Conservation (phyloP, 2,113 vertebrate genomes). For the Pseudopodoces humilis region DNA sequence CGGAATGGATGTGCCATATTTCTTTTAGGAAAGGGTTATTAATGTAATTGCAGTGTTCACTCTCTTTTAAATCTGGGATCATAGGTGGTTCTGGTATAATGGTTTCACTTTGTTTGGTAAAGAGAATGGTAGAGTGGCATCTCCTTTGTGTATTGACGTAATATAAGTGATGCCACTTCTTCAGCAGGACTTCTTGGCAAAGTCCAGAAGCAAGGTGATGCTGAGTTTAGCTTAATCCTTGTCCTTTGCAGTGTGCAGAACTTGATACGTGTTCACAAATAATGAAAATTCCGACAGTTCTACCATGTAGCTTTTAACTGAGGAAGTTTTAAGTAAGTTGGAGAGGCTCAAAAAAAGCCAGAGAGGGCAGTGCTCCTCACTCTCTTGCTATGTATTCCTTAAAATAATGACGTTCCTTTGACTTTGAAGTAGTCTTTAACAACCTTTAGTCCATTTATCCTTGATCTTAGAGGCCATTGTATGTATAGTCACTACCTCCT, state of each 20-base stretch:
- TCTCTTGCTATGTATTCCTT: background rate
- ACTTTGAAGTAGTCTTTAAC: background rate
- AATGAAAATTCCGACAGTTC: background rate
- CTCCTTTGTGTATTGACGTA: background rate
- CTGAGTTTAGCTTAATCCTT: background rate
- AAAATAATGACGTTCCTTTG: background rate
- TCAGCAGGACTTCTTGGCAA: background rate
- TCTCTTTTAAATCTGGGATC: background rate
- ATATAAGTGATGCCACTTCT: background rate
- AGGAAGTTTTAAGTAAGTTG: background rate
- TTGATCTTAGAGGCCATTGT: background rate
- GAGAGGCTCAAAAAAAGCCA: background rate
- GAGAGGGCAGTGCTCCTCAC: background rate
- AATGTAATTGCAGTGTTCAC: accelerated
- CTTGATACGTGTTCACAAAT: background rate
- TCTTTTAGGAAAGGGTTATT: background rate
- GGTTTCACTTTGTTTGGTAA: background rate
- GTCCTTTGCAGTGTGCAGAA: background rate
- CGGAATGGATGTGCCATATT: background rate
- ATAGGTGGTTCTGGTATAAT: background rate
- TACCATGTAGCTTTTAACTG: background rate
- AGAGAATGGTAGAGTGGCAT: background rate
- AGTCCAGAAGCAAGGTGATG: background rate
- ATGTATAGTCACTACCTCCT: background rate
- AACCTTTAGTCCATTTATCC: background rate